Percentiles rank a stretch among this genome's conserved stretches.
Conservation (phyloP, 2,888 invertebrate genomes). For the Oligia fasciuncula region DNA sequence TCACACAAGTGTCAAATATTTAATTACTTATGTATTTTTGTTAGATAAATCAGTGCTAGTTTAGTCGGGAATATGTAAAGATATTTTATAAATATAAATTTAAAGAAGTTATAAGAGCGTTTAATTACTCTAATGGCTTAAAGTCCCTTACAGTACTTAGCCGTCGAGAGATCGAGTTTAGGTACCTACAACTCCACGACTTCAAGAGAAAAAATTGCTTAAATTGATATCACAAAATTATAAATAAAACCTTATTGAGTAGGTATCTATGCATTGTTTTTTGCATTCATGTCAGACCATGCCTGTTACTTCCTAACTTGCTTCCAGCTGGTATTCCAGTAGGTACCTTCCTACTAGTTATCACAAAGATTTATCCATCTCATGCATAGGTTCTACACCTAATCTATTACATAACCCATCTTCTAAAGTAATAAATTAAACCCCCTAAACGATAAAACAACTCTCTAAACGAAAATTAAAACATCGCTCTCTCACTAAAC, state of each 20-base stretch:
- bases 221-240: neutral
- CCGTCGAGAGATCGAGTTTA: neutral
- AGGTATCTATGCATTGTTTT: neutral
- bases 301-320: neutral
- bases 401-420: neutral
- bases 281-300: too few relatives aligned
- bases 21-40: too few relatives aligned
- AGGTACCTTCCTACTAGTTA: neutral
- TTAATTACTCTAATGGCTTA: too few relatives aligned
- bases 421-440: slow-evolving; percentile 9
- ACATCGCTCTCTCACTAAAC: slow-evolving; percentile 36
- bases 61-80: too few relatives aligned
- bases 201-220: neutral
- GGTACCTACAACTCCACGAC: neutral
- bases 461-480: slow-evolving; percentile 28
- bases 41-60: too few relatives aligned
- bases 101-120: too few relatives aligned
- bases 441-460: neutral
- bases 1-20: too few relatives aligned
- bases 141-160: too few relatives aligned
- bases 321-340: too few relatives aligned
- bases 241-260: neutral
- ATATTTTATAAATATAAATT: too few relatives aligned
- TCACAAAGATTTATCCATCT: neutral
- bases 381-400: neutral